Conservation (phyloP, 1,140 invertebrate genomes). For the Saccostrea glomerata region DNA sequence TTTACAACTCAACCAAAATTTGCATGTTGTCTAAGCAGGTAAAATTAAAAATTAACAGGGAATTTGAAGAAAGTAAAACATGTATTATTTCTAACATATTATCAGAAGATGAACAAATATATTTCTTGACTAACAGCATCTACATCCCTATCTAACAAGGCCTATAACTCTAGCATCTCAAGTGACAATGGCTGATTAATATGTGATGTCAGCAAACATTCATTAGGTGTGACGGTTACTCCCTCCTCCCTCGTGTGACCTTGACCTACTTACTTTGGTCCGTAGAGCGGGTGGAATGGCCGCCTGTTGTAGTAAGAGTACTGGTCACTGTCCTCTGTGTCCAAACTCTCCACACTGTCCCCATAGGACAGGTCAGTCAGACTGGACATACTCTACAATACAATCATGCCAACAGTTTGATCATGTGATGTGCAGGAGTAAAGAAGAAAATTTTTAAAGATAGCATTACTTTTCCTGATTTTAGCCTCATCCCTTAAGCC, state of each 20-base stretch:
- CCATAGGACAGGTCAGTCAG: not conserved
- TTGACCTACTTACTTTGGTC: constrained; percentile 42
- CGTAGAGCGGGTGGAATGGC: constrained; percentile 17
- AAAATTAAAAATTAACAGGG: not conserved
- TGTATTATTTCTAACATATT: not conserved
- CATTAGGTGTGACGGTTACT: not conserved
- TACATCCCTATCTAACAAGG: not conserved
- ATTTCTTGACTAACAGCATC: not conserved
- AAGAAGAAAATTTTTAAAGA: no score
- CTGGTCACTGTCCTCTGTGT: constrained; percentile 22
- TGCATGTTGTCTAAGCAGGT: no score
- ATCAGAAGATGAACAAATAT: no score
- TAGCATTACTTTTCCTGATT: no score
- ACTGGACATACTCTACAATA: constrained; percentile 2
- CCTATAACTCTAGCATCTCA: constrained; percentile 12
- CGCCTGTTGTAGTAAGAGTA: not conserved
- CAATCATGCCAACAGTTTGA: no score
- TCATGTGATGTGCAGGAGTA: no score
- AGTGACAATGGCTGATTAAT: not conserved
- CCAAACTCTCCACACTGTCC: constrained; percentile 29
- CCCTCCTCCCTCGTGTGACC: not conserved
- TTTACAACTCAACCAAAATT: not conserved
- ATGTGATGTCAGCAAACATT: constrained; percentile 18
- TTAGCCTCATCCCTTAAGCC: no score
- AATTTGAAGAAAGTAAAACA: not conserved